These are phyloP conservation scores for human (Homo sapiens) DNA, from an alignment of 2,113 vertebrate genomes.

Conservation along the genomic window DNA sequence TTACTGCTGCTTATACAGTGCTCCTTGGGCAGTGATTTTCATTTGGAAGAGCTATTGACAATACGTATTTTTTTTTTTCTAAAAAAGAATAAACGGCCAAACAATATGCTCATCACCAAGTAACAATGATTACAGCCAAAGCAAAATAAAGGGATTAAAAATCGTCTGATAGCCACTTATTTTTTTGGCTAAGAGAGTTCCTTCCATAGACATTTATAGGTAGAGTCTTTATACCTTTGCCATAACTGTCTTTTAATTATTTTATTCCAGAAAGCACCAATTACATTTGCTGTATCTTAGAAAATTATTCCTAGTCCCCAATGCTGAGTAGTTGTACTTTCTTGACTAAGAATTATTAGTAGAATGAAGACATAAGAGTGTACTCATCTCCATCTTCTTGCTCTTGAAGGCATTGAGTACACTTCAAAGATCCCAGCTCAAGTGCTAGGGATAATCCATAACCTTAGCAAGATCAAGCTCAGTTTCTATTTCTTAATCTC, in stretches of 20 bases:
- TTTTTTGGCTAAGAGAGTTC: conserved; percentile 37
- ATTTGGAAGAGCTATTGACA: conserved; percentile 75
- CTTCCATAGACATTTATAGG: conserved; percentile 57
- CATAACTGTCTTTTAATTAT: conserved; percentile 74
- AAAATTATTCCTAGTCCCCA: conserved; percentile 56
- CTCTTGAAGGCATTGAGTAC: not conserved
- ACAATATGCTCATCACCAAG: conserved; percentile 64
- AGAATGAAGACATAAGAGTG: not conserved
- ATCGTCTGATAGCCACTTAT: conserved; percentile 32
- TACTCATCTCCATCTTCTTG: not conserved
- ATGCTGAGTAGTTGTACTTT: not conserved
- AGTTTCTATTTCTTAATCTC: not conserved
- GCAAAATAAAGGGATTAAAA: conserved; percentile 14
- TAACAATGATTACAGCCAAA: conserved; percentile 51
- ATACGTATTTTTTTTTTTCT: conserved; percentile 66
- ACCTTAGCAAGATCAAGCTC: not conserved
- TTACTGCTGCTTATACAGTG: conserved; percentile 72
- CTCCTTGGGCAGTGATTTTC: conserved; percentile 74
- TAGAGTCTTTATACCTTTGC: conserved; percentile 59
- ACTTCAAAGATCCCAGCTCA: not conserved
- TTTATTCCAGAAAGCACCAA: conserved; percentile 71
- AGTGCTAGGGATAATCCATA: not conserved
- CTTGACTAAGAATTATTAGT: not conserved
- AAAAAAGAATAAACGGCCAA: conserved; percentile 76
- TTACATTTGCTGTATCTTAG: conserved; percentile 71